A percentile compares a stretch with the other conserved stretches of the same genome.
These are phyloP conservation scores for Tethea ocularis DNA, from an alignment of 2,888 invertebrate species.

Conservation along the genomic window DNA sequence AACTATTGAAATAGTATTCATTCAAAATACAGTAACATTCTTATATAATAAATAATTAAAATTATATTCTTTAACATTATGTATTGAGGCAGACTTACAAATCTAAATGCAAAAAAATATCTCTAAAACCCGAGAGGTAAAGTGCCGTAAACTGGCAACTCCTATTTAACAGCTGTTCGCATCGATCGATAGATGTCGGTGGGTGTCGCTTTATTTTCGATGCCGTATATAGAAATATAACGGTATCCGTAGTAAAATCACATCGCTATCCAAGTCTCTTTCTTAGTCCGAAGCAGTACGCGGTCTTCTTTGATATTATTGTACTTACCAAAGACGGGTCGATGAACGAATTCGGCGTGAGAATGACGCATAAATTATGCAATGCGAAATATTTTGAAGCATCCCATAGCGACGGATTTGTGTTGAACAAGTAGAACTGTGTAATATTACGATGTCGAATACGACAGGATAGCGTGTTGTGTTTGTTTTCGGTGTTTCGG, in stretches of 20 bases:
- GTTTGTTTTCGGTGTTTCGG: slow-evolving; percentile 81
- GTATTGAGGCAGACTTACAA: background rate
- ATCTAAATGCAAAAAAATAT: slow-evolving; percentile 8
- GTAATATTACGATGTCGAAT: slow-evolving; percentile 57
- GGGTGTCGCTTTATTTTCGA: slow-evolving; percentile 80
- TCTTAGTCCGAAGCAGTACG: slow-evolving; percentile 61
- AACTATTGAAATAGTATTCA: slow-evolving; percentile 13
- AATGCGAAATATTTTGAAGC: slow-evolving; percentile 38
- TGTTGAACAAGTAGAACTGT: slow-evolving; percentile 34
- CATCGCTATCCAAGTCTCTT: slow-evolving; percentile 62
- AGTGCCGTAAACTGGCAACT: slow-evolving; percentile 53
- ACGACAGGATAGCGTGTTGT: slow-evolving; percentile 59
- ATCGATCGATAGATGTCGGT: slow-evolving; percentile 82
- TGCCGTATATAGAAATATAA: slow-evolving; percentile 68
- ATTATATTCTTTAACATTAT: slow-evolving; percentile 1
- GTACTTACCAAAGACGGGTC: slow-evolving; percentile 54
- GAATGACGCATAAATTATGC: slow-evolving; percentile 53
- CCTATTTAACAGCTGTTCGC: slow-evolving; percentile 66
- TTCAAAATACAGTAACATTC: background rate
- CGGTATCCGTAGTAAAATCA: slow-evolving; percentile 80
- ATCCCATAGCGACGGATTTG: slow-evolving; percentile 29
- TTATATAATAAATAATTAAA: background rate
- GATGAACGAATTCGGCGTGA: slow-evolving; percentile 61
- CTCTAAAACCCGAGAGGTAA: background rate
- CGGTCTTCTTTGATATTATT: slow-evolving; percentile 65